Evolutionary conservation across 2,113 vertebrate genomes (phyloP).

Genomic region (Cairina moschata): DNA sequence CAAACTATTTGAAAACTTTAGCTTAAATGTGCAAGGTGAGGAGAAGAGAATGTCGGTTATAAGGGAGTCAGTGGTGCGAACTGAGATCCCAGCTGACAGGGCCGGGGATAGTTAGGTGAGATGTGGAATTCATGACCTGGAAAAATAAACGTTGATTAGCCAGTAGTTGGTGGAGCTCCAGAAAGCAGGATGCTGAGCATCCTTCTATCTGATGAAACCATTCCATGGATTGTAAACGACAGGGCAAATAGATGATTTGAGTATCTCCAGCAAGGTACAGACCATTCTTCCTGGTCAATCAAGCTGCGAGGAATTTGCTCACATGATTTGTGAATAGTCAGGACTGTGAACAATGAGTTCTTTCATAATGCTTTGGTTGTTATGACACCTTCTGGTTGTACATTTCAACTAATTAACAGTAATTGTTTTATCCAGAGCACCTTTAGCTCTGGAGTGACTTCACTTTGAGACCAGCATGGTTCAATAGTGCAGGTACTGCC

Average conservation of each 20-base stretch:
- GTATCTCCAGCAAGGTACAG: neutral
- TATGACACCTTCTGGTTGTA: slow-evolving; percentile 64
- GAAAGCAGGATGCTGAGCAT: neutral
- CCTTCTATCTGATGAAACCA: neutral
- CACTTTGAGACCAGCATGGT: neutral
- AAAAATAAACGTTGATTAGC: neutral
- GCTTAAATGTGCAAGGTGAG: neutral
- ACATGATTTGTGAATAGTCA: neutral
- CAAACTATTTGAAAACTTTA: neutral
- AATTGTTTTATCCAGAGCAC: slow-evolving; percentile 7
- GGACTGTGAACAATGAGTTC: slow-evolving; percentile 9
- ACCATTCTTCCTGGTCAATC: neutral
- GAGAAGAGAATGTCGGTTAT: neutral
- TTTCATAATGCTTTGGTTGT: slow-evolving; percentile 42
- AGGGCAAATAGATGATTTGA: rapidly evolving
- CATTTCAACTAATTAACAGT: slow-evolving; percentile 48
- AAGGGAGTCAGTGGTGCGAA: neutral
- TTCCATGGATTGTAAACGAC: neutral
- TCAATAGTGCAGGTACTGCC: neutral
- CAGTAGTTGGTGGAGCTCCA: neutral
- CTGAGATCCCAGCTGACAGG: neutral
- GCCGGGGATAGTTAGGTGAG: neutral
- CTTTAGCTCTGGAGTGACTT: neutral
- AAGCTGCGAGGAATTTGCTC: neutral
- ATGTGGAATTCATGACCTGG: neutral